Conservation (phyloP, 2,888 invertebrate genomes). For the Parapristionchus giblindavisi region DNA sequence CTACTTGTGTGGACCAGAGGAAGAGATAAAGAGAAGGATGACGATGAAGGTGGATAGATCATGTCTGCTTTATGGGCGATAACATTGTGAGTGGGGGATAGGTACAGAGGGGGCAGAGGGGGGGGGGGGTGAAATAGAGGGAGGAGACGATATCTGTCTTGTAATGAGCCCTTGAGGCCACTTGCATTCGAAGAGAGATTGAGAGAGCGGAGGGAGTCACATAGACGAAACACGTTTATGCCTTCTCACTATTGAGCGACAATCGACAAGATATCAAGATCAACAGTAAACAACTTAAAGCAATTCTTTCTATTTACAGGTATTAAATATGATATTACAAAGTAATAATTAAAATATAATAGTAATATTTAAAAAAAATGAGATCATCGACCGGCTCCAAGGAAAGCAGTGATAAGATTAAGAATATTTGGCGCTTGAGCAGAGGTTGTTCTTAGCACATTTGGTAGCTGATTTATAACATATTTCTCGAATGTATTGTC, state of each 20-base stretch:
- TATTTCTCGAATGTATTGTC: constrained; percentile 58
- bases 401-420: constrained; percentile 34
- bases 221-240: constrained; percentile 31
- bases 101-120: constrained; percentile 12
- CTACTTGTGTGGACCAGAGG: no score
- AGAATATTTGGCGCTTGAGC: constrained; percentile 36
- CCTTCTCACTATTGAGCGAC: constrained; percentile 14
- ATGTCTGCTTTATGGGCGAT: neutral
- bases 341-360: neutral
- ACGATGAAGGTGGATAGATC: constrained; percentile 4
- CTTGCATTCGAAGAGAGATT: no score
- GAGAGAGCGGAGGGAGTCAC: neutral
- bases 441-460: constrained; percentile 25
- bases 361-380: neutral
- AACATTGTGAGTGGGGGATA: constrained; percentile 9
- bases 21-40: neutral
- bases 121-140: neutral
- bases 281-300: neutral
- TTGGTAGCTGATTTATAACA: constrained; percentile 44
- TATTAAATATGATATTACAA: neutral
- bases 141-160: constrained; percentile 28
- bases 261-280: constrained; percentile 10
- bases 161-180: constrained; percentile 36
- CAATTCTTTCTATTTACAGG: no score
- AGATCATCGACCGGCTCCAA: constrained; percentile 32